phyloP scores from a whole-genome alignment of 2,888 invertebrate species.

The Metalampra italica region DNA sequence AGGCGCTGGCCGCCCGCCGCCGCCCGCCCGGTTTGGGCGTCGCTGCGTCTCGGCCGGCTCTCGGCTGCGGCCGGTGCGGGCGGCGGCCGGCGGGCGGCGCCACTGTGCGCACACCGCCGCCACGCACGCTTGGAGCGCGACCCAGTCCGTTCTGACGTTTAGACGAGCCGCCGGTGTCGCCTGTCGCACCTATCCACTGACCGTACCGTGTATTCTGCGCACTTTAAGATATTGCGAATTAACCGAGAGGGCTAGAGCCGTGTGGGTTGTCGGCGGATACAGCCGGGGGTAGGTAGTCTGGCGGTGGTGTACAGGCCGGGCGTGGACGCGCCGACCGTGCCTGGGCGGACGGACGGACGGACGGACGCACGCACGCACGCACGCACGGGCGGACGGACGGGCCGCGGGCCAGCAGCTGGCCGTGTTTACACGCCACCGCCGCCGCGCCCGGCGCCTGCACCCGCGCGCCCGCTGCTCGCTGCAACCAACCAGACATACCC shows the following conservation, averaged over 20 bases:
- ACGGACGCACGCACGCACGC: constrained; percentile 9
- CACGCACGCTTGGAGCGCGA: constrained; percentile 70
- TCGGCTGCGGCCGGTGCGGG: constrained; percentile 58
- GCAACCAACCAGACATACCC: constrained; percentile 55
- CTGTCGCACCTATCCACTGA: constrained; percentile 42
- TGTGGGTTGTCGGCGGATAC: constrained; percentile 23
- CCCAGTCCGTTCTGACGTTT: constrained; percentile 75
- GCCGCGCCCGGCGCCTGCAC: constrained; percentile 35
- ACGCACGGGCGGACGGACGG: constrained; percentile 8
- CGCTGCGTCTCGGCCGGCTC: constrained; percentile 75
- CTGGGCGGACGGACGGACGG: constrained; percentile 22
- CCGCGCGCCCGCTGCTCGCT: constrained; percentile 45
- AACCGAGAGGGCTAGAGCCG: constrained; percentile 27
- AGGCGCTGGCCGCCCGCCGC: constrained; percentile 63
- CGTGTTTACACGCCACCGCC: constrained; percentile 22
- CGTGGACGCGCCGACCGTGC: constrained; percentile 18
- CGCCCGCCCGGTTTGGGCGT: constrained; percentile 71
- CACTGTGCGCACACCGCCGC: constrained; percentile 65
- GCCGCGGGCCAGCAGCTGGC: constrained; percentile 49
- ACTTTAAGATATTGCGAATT: constrained; percentile 38
- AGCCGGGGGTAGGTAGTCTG: constrained; percentile 25
- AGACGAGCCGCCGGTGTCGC: constrained; percentile 66
- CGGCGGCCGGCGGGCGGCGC: constrained; percentile 53
- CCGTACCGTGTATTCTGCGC: constrained; percentile 56
- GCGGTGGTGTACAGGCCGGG: constrained; percentile 20